Conservation (phyloP, 2,888 invertebrate genomes). For the Euzetes globulus region DNA sequence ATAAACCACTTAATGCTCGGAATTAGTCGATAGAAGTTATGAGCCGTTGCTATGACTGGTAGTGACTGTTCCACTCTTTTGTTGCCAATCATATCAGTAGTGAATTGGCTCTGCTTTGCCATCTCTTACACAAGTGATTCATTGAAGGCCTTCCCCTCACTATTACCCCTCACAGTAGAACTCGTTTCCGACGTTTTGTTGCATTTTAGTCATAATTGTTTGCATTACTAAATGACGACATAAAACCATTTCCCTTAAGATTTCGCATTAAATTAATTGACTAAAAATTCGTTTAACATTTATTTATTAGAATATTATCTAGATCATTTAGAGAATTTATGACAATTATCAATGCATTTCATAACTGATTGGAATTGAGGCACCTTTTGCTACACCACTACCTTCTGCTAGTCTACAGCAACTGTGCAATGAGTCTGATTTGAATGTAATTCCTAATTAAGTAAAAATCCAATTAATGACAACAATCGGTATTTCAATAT, state of each 20-base stretch:
- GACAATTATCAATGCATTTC: too few species aligned
- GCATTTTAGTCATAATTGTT: background rate
- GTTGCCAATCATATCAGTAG: slow-evolving; percentile 17
- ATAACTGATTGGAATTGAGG: too few species aligned
- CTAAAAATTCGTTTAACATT: too few species aligned
- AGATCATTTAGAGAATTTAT: too few species aligned
- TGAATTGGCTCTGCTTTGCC: slow-evolving; percentile 16
- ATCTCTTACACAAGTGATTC: background rate
- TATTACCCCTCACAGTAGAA: background rate
- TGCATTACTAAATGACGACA: background rate
- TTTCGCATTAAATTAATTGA: too few species aligned
- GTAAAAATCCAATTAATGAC: too few species aligned
- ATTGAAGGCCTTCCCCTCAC: slow-evolving; percentile 4
- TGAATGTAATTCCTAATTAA: too few species aligned
- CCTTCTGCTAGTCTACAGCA: too few species aligned
- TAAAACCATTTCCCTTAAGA: background rate
- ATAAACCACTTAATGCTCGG: background rate
- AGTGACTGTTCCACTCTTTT: background rate
- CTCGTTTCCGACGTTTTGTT: slow-evolving; percentile 3
- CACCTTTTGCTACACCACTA: too few species aligned
- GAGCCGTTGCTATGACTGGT: slow-evolving; percentile 16
- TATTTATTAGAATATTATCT: too few species aligned
- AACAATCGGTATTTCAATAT: too few species aligned
- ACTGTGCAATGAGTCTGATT: too few species aligned
- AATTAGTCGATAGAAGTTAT: background rate